A percentile compares a stretch with the other conserved stretches of the same genome.
Conservation (phyloP, 92 coral and sea anemone genomes). For the Umimayanthus chanpuru region DNA sequence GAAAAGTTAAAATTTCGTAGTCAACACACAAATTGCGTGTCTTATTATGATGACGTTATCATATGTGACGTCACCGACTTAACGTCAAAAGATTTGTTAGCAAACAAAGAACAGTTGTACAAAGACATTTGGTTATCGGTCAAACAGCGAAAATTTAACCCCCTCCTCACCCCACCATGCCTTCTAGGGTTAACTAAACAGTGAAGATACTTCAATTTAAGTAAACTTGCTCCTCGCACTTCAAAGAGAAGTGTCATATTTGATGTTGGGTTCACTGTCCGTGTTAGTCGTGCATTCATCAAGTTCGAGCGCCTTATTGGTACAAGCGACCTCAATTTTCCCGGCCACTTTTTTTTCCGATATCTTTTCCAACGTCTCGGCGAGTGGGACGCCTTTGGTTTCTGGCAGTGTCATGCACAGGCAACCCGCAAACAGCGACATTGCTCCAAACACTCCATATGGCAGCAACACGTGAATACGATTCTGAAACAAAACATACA, state of each 20-base stretch:
- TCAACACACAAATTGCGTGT: too few relatives aligned
- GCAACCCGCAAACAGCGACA: neutral
- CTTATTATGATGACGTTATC: too few relatives aligned
- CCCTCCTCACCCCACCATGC: too few relatives aligned
- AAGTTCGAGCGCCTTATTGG: neutral
- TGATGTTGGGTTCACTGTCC: neutral
- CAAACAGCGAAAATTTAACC: too few relatives aligned
- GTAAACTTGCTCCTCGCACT: neutral
- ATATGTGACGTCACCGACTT: too few relatives aligned
- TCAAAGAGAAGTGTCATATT: neutral
- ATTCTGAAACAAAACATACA: neutral
- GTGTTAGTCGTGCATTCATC: neutral
- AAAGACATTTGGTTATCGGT: too few relatives aligned
- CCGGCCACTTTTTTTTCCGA: neutral
- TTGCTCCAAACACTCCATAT: slow-evolving; percentile 13
- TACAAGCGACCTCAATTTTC: neutral
- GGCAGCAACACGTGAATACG: slow-evolving; percentile 8
- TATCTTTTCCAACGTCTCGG: neutral
- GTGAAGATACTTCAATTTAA: too few relatives aligned
- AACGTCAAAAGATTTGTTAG: too few relatives aligned
- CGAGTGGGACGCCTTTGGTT: slow-evolving; percentile 10
- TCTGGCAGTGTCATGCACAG: slow-evolving; percentile 19
- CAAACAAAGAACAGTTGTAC: too few relatives aligned
- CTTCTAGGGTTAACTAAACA: too few relatives aligned
- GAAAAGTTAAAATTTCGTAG: too few relatives aligned